Evolutionary conservation across 2,888 invertebrate species (phyloP).

Genomic region (Acleris holmiana): DNA sequence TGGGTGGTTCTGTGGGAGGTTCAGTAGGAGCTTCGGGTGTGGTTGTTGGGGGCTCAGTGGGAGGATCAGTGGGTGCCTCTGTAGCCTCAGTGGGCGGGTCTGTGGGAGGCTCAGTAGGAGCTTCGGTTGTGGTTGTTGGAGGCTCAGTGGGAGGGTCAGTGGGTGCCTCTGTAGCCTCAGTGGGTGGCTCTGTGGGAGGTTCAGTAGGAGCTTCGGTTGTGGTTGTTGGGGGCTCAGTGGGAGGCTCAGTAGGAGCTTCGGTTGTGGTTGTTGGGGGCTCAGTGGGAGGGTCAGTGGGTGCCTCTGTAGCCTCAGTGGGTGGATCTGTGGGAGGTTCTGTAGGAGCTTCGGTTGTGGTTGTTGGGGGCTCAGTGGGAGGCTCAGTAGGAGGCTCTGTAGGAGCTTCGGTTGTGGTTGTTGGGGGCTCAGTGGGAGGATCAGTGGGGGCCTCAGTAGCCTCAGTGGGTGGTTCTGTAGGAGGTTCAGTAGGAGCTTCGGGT

Average conservation of each 20-base stretch:
- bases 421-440: slow-evolving; percentile 25
- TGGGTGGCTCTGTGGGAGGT: slow-evolving; percentile 14
- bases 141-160: slow-evolving; percentile 16
- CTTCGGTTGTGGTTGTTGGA: slow-evolving; percentile 6
- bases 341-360: slow-evolving; percentile 17
- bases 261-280: slow-evolving; percentile 22
- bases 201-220: slow-evolving; percentile 26
- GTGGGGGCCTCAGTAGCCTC: slow-evolving; percentile 19
- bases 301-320: slow-evolving; percentile 25
- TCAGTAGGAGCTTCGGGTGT: too few species aligned
- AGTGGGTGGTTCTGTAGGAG: slow-evolving; percentile 21
- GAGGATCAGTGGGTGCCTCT: slow-evolving; percentile 24
- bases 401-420: slow-evolving; percentile 19
- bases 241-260: too few species aligned
- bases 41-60: slow-evolving; percentile 28
- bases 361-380: slow-evolving; percentile 21
- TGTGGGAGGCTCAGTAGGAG: slow-evolving; percentile 18
- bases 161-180: slow-evolving; percentile 11
- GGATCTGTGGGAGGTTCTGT: slow-evolving; percentile 28
- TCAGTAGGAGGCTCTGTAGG: slow-evolving; percentile 13
- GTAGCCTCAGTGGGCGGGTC: slow-evolving; percentile 13
- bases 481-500: slow-evolving; percentile 11
- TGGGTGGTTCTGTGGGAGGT: slow-evolving; percentile 19
- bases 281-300: slow-evolving; percentile 24
- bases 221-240: slow-evolving; percentile 21